Percentiles rank a stretch among this genome's conserved stretches.
Conservation (phyloP, 1,140 invertebrate species). For the Thaumatotibia leucotreta region DNA sequence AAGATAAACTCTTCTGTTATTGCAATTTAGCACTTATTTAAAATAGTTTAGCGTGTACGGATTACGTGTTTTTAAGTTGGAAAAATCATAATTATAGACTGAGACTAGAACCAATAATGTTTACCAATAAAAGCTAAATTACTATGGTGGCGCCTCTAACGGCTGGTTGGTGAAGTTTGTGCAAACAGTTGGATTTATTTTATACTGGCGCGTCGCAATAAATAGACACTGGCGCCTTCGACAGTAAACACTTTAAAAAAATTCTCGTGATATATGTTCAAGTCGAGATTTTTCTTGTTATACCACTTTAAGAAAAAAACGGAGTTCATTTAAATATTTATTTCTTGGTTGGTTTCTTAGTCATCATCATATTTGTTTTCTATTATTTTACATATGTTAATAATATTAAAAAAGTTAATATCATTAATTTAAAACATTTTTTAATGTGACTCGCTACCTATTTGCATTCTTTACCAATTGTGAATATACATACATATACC, state of each 20-base stretch:
- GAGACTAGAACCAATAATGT: neutral
- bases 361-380: no score
- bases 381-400: no score
- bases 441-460: neutral
- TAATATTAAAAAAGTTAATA: no score
- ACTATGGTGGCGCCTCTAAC: neutral
- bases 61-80: neutral
- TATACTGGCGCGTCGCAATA: conserved; percentile 3
- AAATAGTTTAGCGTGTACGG: neutral
- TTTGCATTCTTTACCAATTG: neutral
- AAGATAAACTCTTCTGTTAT: neutral
- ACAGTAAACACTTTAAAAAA: neutral
- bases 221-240: neutral
- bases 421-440: no score
- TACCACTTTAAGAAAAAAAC: no score
- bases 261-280: neutral
- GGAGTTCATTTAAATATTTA: neutral
- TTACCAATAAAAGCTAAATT: neutral
- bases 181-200: neutral
- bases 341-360: no score
- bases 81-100: neutral
- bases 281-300: neutral
- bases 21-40: neutral
- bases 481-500: neutral
- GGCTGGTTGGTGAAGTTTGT: neutral